phyloP scores from a whole-genome alignment of 2,888 invertebrate genomes.

The Agrochola macilenta region DNA sequence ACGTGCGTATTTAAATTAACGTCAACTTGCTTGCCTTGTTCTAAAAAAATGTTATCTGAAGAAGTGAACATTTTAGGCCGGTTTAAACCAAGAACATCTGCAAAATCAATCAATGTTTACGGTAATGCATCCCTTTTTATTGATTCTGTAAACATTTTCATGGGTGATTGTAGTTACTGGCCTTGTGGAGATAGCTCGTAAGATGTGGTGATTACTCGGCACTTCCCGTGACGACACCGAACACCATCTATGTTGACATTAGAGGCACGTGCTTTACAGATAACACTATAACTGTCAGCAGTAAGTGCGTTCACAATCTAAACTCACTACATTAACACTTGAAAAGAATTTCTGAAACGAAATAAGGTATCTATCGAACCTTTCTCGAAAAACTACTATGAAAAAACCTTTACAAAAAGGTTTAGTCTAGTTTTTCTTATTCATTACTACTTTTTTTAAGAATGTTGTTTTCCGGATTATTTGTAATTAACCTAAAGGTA shows the following conservation, averaged over 20 bases:
- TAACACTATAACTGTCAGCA: slow-evolving; percentile 69
- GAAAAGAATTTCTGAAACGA: slow-evolving; percentile 13
- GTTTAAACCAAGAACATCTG: background rate
- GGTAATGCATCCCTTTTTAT: background rate
- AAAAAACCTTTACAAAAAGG: background rate
- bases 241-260: slow-evolving; percentile 78
- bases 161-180: background rate
- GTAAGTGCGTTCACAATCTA: slow-evolving; percentile 46
- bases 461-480: background rate
- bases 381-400: no score
- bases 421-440: background rate
- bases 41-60: slow-evolving; percentile 1
- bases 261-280: slow-evolving; percentile 81
- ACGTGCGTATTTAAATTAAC: slow-evolving; percentile 14
- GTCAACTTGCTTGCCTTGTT: background rate
- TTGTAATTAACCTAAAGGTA: background rate
- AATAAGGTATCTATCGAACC: background rate
- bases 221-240: slow-evolving; percentile 73
- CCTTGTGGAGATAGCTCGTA: slow-evolving; percentile 19
- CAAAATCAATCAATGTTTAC: background rate
- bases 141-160: background rate
- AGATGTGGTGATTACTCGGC: slow-evolving; percentile 60
- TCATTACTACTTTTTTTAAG: background rate
- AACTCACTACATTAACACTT: slow-evolving; percentile 35
- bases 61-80: slow-evolving; percentile 9